Evolutionary conservation across 2,797 vertebrate species (phyloP), one percentile per base, ranked within the genome.

Genomic region (Crypturellus tataupa): DNA sequence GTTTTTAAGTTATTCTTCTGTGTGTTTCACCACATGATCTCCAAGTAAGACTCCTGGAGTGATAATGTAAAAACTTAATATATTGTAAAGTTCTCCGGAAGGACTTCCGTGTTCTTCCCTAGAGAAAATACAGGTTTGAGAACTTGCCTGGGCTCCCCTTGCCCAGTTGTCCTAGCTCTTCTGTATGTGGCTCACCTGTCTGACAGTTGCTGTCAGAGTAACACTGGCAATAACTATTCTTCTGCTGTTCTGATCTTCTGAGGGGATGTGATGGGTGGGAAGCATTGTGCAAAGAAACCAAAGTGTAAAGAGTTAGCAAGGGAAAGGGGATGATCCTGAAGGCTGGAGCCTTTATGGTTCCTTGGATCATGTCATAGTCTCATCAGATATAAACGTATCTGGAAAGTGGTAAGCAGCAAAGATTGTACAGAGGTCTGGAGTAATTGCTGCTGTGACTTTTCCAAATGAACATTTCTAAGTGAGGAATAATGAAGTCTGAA

Each of bases 1-100:
- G 62, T 3, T 86, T 90, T 86, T 25, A 75, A 53, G 23, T 44
- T 75, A n/a, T 72, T 76, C 60, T 65, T 81, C 79, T 62, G 69
- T 15, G 6, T 1, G 0, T 88, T 76, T 85, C 27, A 68, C 11
- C 40, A 20, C 8, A 31, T 15, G 5, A 33, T 53, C 17, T 42
- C 27, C 10, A 27, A 72, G 39, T 60, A 62, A 84, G 39, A 60
- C 67, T 88, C 37, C 44, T 49, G 20, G 13, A 4, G 6, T 90
- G 59, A 80, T 73, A 60, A 6, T 53, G 13, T 65, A 73, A 82
- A 94, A 88, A 2, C 42, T 56, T 77, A 56, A 6, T 68, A 15
- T 12, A 14, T 4, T 35, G 62, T 59, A 73, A 62, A 37, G 64
- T 84, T 31, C 33, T 81, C 35, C 27, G 76, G 19, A 64, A 77